Base-by-base conservation (phyloP, 2,888 invertebrate genomes). In the Anaspis maculata region DNA sequence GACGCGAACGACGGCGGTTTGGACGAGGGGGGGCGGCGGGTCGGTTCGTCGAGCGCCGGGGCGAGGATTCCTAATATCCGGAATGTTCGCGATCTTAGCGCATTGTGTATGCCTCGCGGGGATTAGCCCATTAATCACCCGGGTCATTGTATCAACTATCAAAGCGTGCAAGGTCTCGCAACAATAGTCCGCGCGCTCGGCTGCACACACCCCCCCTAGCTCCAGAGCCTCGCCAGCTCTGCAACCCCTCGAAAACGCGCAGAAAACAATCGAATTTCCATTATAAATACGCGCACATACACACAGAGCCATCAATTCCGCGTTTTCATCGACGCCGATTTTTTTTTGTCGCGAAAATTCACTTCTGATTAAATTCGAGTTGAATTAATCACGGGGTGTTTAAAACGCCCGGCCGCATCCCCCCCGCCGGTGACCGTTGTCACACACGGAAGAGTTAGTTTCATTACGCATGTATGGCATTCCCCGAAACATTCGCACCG, bases 131-230 rank as follows among this genome's bases (percentile, higher is more conserved):
- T 67, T 67, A 64, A 67, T 67, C 67, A 66, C 64, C 44, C 54
- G 57, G 66, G 66, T 67, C 67, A 67, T 67, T 67, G 67, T 67
- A 67, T 67, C 67, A 66, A 66, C 66, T 67, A 67, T 66, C 66
- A 66, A 66, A 66, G 61, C 62, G 61, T 57, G 62, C 61, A 59
- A 62, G 61, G 64, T 61, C 57, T 61, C 62, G 62, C 62, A 62
- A 64, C 64, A 64, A 61, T 61, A 54, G 60, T 55, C 57, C 52
- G 57, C 53, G 52, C 61, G 60, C 60, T 60, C 50, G 52, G 49
- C 45, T 58, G 61, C 53, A 54, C 60, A 58, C 57, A 57, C 56
- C 56, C 59, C 55, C 36, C 41, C 43, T 34, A 22, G 21, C 30
- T 30, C 30, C 34, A 25, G 23, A 16, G 12, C 15, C 19, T 26